These are phyloP conservation scores for Linnaemya vulpina DNA, from an alignment of 2,888 invertebrate genomes.

Conservation along the genomic window DNA sequence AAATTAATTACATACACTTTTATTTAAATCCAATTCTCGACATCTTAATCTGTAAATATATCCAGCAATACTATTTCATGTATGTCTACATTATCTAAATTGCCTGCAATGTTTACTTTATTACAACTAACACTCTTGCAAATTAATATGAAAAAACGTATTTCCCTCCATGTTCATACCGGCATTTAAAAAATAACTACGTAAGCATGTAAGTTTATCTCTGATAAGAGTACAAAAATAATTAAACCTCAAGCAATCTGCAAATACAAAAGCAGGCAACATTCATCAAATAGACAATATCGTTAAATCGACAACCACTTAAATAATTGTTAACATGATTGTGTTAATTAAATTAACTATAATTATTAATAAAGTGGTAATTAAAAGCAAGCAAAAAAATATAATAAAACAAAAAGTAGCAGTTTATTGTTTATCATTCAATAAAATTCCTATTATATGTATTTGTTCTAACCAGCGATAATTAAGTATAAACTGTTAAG, in stretches of 20 bases:
- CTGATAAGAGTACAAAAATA: slow-evolving; percentile 17
- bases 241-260: slow-evolving; percentile 14
- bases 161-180: not conserved
- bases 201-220: slow-evolving; percentile 29
- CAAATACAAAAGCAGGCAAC: slow-evolving; percentile 29
- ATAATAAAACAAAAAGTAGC: slow-evolving; percentile 26
- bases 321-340: slow-evolving; percentile 63
- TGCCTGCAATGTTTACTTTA: not conserved
- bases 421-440: slow-evolving; percentile 32
- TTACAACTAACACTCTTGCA: slow-evolving; percentile 6
- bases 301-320: slow-evolving; percentile 63
- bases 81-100: not conserved
- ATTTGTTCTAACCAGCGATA: slow-evolving; percentile 15
- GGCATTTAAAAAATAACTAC: slow-evolving; percentile 2
- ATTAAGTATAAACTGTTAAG: slow-evolving; percentile 34
- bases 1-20: too few species aligned
- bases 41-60: not conserved
- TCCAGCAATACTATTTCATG: not conserved
- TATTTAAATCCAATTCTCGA: not conserved
- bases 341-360: slow-evolving; percentile 68
- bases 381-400: slow-evolving; percentile 27
- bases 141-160: slow-evolving; percentile 17
- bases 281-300: slow-evolving; percentile 45
- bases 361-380: slow-evolving; percentile 57
- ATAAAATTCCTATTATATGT: slow-evolving; percentile 30